phyloP scores from a whole-genome alignment of 2,113 vertebrate species.

The Promerops cafer region DNA sequence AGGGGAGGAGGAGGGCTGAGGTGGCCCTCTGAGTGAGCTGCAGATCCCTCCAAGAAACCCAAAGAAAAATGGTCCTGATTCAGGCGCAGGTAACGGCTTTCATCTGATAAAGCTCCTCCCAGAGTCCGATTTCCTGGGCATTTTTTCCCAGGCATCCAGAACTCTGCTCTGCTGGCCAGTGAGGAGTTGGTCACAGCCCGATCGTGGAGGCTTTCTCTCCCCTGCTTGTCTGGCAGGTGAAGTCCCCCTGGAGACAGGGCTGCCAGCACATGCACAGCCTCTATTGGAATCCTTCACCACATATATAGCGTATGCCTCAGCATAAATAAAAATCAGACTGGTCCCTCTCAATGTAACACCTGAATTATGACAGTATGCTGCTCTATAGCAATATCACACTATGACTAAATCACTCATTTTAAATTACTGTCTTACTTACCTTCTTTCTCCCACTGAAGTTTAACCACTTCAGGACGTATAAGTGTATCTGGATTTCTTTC shows the following conservation, averaged over 20 bases:
- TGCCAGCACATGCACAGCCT: neutral
- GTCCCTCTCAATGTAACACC: neutral
- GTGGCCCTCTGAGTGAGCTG: accelerated
- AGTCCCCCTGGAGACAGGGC: neutral
- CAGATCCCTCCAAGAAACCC: neutral
- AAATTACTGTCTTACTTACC: neutral
- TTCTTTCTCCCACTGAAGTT: neutral
- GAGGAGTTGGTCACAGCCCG: accelerated
- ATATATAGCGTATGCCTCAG: too few relatives aligned
- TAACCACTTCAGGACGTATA: neutral
- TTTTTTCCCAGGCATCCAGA: neutral
- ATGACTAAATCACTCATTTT: neutral
- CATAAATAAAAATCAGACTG: neutral
- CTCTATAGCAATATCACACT: neutral
- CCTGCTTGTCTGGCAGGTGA: neutral
- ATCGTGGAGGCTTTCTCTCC: neutral
- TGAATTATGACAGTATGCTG: too few relatives aligned
- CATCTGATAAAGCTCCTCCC: neutral
- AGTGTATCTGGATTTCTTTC: neutral
- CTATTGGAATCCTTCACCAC: neutral
- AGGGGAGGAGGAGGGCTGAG: neutral
- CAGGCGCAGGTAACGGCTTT: neutral
- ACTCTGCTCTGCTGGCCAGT: neutral
- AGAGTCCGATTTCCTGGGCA: neutral
- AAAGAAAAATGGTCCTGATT: neutral